Base-by-base conservation (phyloP, 2,888 invertebrate species). In the Xylota sylvarum region DNA sequence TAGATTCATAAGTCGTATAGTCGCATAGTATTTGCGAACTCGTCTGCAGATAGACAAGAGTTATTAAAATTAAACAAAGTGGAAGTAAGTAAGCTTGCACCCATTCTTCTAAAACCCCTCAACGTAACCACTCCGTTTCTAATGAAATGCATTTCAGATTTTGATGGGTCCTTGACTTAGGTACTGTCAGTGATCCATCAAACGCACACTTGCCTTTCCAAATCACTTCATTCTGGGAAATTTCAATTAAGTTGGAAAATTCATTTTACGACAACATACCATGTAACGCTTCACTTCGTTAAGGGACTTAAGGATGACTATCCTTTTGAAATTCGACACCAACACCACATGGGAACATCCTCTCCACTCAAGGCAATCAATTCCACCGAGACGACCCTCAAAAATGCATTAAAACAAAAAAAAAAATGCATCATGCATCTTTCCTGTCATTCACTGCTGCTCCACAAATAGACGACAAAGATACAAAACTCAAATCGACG, bases 261-360 rank as follows among this genome's bases (percentile, higher is more conserved):
- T 32, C 37, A 58, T 40, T 23, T 37, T 37, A 14, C 67, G 35
- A 35, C 35, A 50, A 10, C 58, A 37, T 10, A 10, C 19, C 37
- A 52, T 52, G 52, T 60, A 17, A 40, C 12, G 62, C 10, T 76
- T 76, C 14, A 58, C 19, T 27, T 46, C 32, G 35, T 52, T 40
- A 14, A 37, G 14, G 78, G n/a, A n/a, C n/a, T n/a, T n/a, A n/a
- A 46, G 48, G 50, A 40, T 62, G n/a, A n/a, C n/a, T n/a, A n/a
- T 84, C 79, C 40, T 78, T 65, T 9, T 65, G 79, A 55, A 79
- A 84, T 56, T 62, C 32, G 40, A 84, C 30, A 84, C 79, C 79
- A 40, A 48, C 65, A 50, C 67, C 73, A 84, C 73, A 79, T 84
- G 84, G 74, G 72, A 40, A 83, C 84, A 79, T 79, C 55, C 79